Conservation (phyloP, 2,797 vertebrate genomes). For the Huso huso region DNA sequence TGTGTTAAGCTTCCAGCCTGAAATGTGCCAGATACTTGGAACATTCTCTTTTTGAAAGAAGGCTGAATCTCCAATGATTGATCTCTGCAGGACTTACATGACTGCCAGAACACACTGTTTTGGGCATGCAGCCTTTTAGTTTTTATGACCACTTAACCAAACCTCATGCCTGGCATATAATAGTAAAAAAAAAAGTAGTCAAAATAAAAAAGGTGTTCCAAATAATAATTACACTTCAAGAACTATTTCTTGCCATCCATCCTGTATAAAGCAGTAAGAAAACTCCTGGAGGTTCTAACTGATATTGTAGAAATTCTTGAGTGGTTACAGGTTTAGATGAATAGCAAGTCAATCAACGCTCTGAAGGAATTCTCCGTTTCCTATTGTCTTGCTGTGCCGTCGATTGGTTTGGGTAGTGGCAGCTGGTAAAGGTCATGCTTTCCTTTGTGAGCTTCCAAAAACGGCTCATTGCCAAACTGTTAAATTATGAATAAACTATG, state of each 20-base stretch:
- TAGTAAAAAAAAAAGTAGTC: neutral
- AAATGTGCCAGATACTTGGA: too few relatives aligned
- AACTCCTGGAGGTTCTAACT: neutral
- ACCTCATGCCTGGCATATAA: too few relatives aligned
- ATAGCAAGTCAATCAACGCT: constrained; percentile 49
- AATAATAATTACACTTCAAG: neutral
- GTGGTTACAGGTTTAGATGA: neutral
- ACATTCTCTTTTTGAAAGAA: too few relatives aligned
- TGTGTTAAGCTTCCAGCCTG: too few relatives aligned
- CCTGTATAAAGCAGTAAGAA: neutral
- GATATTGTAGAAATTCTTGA: neutral
- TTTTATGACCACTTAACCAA: too few relatives aligned
- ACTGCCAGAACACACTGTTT: too few relatives aligned
- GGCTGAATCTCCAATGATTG: too few relatives aligned
- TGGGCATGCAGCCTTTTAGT: too few relatives aligned
- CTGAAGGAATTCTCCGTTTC: constrained; percentile 65
- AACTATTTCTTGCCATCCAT: neutral
- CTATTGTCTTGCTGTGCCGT: constrained; percentile 71
- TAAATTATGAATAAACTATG: constrained; percentile 82
- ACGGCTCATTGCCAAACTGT: constrained; percentile 72
- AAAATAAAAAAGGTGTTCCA: neutral
- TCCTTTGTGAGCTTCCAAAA: constrained; percentile 72
- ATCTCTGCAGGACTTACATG: too few relatives aligned
- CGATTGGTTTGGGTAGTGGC: constrained; percentile 71
- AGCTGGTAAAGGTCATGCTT: constrained; percentile 76